Evolutionary conservation across 2,888 invertebrate species (phyloP).

Genomic region (Drosophila limbata): DNA sequence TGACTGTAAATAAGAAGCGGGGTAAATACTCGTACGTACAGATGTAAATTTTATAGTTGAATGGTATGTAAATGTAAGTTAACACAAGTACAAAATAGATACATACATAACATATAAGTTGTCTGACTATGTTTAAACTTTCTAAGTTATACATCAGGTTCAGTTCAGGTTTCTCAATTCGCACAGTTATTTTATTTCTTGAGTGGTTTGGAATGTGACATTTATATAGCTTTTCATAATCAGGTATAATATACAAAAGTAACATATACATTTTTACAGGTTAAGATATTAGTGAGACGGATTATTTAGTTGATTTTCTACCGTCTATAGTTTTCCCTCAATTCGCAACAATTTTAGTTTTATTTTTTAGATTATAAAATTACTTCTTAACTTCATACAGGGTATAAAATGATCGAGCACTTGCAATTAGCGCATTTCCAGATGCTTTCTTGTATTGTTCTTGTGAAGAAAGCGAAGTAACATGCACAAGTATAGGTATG

Average conservation of each 20-base stretch:
- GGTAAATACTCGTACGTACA: background rate
- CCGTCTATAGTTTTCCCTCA: background rate
- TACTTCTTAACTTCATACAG: background rate
- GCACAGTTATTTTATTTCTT: slow-evolving; percentile 5
- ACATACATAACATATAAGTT: background rate
- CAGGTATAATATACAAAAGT: too few relatives aligned
- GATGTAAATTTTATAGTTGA: slow-evolving; percentile 8
- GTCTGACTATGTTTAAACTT: background rate
- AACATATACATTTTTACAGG: too few relatives aligned
- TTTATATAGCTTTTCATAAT: background rate
- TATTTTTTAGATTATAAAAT: background rate
- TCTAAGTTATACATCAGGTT: slow-evolving; percentile 10
- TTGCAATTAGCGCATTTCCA: background rate
- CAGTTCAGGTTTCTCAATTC: slow-evolving; percentile 15
- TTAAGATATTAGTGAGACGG: too few relatives aligned
- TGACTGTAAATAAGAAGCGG: background rate
- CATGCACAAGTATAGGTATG: background rate
- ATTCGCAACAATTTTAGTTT: background rate
- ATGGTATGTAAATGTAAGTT: slow-evolving; percentile 3
- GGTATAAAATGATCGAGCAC: background rate
- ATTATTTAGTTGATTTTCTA: too few relatives aligned
- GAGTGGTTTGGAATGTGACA: background rate
- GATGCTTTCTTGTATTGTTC: background rate
- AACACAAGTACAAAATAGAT: slow-evolving; percentile 2
- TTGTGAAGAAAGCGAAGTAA: background rate